Conservation (phyloP, 2,888 invertebrate genomes). For the Drosophila subquinaria region DNA sequence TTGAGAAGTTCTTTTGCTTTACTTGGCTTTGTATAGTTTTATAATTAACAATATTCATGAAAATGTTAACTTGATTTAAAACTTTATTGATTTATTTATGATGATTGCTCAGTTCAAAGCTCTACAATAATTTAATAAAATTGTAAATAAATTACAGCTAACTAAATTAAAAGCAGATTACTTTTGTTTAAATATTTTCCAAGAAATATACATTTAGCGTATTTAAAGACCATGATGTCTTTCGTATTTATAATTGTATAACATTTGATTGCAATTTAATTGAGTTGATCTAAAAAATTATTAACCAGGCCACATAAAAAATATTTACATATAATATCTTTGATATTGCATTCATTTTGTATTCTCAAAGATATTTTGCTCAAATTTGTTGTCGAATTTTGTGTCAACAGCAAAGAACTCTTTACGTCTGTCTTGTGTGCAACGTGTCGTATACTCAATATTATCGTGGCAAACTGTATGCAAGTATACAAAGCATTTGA, state of each 20-base stretch:
- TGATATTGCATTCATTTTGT: slow-evolving; percentile 16
- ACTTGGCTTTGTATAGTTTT: not conserved
- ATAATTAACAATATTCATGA: not conserved
- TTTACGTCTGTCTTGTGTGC: not conserved
- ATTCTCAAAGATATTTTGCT: slow-evolving; percentile 29
- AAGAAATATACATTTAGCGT: not conserved
- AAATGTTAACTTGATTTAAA: not conserved
- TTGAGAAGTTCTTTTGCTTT: not conserved
- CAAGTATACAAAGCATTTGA: slow-evolving; percentile 5
- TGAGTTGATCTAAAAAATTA: slow-evolving; percentile 32
- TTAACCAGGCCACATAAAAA: slow-evolving; percentile 33
- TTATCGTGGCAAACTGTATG: slow-evolving; percentile 14
- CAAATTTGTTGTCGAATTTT: slow-evolving; percentile 19
- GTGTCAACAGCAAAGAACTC: slow-evolving; percentile 26
- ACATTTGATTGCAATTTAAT: slow-evolving; percentile 4
- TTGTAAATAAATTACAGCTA: not conserved
- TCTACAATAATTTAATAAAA: not conserved
- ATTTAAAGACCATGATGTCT: not conserved
- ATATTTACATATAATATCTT: slow-evolving; percentile 28
- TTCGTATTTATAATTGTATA: not conserved
- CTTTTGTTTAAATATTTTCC: not conserved
- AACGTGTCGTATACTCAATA: slow-evolving; percentile 29
- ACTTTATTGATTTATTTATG: not conserved
- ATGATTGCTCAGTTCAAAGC: not conserved
- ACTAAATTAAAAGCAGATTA: not conserved